Base-by-base conservation (phyloP, 2,113 vertebrate genomes). In the Promerops cafer region DNA sequence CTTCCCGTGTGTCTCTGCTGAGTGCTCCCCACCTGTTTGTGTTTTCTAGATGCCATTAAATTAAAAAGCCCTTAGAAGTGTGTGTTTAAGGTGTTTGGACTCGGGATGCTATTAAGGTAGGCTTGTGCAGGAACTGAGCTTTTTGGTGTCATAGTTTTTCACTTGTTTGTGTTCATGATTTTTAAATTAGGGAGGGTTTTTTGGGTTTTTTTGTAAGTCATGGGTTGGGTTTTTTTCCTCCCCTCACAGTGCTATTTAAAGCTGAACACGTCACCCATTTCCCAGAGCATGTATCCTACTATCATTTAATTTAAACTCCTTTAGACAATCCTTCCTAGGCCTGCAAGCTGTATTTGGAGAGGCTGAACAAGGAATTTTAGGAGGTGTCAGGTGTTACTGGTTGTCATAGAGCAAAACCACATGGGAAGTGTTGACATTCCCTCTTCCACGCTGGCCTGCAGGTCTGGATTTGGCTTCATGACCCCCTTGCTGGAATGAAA, bases 131-230 rank as follows among this genome's bases (percentile, higher is more conserved):
- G 17, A 83, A 52, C 74, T 42, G 83, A 37, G 45, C n/a, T 83
- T 65, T 31, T 64, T 56, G 19, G 18, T 92, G 83, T 96, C 90
- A 71, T 74, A 92, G 90, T 84, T 96, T 91, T 87, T 70, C 60
- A 85, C 47, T 92, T 50, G 54, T 94, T 96, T 92, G 83, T 95
- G 77, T 77, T 96, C 28, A 94, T 76, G 65, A 70, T 83, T 96
- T 95, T 94, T 91, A 92, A 94, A 90, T 80, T 82, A 63, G 69
- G 75, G 79, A 30, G 13, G 2, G 33, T 2, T 27, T 11, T 63
- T 39, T 20, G 20, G 20, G 9, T 64, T 87, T 37, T 28, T 27
- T 85, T 74, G 1, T 80, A 88, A 95, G 77, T 93, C 63, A 39
- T 49, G 87, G 70, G 69, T 93, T 82, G 90, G 2, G 8, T 9